Evolutionary conservation across 2,888 invertebrate species (phyloP), one percentile per base, ranked within the genome.

Genomic region (Andrena camellia): DNA sequence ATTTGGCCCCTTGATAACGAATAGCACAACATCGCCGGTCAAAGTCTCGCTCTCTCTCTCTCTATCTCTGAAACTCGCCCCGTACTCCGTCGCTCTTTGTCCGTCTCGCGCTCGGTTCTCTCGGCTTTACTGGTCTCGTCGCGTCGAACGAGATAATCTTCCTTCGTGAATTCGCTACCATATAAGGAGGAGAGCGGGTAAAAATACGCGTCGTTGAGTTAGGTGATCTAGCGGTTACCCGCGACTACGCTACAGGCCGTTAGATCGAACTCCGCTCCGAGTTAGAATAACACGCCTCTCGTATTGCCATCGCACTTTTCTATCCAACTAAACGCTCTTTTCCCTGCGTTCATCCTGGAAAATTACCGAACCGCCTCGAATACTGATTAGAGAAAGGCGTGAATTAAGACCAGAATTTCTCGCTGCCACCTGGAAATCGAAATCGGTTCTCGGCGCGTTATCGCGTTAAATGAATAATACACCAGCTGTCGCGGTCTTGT

Each of bases 171-270:
- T 67, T 63, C 81, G 80, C 80, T 76, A 83, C 81, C 80, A 52
- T 79, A 62, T 68, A 74, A 54, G 81, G 81, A 20, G 59, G 26
- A 52, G 54, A 60, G 10, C 72, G 50, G 50, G 29, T 72, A 77
- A 73, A 73, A 77, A 77, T 77, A 69, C 68, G 42, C 33, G 63
- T 33, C 35, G 62, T 78, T 74, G 59, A 78, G 83, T 83, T 63
- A 83, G 78, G 71, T 68, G 83, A 78, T 78, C 62, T 66, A 68
- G 73, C 66, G 83, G 83, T 82, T 83, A 73, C 52, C 78, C 70
- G 52, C 73, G 62, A 52, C 42, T 67, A 73, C 82, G 64, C 77
- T 68, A 33, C 76, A 26, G 8, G 13, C 57, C 31, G 68, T 75
- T 72, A 63, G 29, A 63, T 82, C 67, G 48, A 33, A 57, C 6